Percentiles rank a stretch among this genome's conserved stretches.
Conservation (phyloP, 2,888 invertebrate genomes). For the Dynastes maya region DNA sequence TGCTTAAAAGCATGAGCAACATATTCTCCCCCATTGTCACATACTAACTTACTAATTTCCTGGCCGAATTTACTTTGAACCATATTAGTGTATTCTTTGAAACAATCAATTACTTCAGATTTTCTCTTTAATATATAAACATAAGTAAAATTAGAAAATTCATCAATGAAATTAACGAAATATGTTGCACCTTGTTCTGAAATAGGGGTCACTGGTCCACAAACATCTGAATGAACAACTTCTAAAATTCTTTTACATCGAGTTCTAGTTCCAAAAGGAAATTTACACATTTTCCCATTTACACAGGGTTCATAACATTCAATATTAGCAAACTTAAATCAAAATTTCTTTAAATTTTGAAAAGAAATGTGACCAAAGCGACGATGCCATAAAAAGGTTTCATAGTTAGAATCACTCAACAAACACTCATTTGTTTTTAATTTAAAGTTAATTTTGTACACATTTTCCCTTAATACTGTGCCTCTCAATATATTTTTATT, state of each 20-base stretch:
- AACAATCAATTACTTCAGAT: conserved; percentile 47
- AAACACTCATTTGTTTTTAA: background rate
- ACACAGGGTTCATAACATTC: conserved; percentile 9
- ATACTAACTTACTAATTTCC: conserved; percentile 37
- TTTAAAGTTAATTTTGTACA: conserved; percentile 8
- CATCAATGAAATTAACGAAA: conserved; percentile 52
- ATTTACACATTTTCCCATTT: conserved; percentile 25
- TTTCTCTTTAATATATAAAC: conserved; percentile 47
- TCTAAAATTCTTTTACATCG: conserved; percentile 41
- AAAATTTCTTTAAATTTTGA: conserved; percentile 33
- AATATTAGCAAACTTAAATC: conserved; percentile 28
- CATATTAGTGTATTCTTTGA: conserved; percentile 45
- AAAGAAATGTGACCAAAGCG: conserved; percentile 49
- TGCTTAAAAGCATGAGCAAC: conserved; percentile 45
- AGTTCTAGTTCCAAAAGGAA: conserved; percentile 40
- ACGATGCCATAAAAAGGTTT: conserved; percentile 47
- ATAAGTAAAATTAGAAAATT: conserved; percentile 48
- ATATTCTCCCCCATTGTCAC: conserved; percentile 53
- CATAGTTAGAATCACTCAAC: background rate
- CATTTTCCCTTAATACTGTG: background rate
- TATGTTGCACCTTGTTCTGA: conserved; percentile 46
- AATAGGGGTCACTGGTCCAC: conserved; percentile 51
- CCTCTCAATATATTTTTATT: background rate
- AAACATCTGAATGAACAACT: conserved; percentile 48
- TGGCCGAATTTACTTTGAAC: conserved; percentile 20